Evolutionary conservation across 1,140 invertebrate genomes (phyloP).

Genomic region (Teleogryllus occipitalis): DNA sequence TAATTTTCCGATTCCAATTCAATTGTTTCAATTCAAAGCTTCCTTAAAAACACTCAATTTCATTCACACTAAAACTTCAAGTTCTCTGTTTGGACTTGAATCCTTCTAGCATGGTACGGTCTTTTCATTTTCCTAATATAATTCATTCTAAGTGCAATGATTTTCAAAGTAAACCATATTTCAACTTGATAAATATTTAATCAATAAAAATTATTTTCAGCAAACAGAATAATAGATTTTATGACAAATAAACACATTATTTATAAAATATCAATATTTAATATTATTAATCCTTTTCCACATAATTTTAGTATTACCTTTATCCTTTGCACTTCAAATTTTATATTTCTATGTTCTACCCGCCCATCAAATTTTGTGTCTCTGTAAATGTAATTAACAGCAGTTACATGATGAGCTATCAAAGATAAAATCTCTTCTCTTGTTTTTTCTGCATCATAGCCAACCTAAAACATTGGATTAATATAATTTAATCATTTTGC

Average conservation of each 20-base stretch:
- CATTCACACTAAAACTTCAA: no score
- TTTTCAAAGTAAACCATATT: not conserved
- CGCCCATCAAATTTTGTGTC: constrained; percentile 88
- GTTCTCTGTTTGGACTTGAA: no score
- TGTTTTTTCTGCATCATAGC: constrained; percentile 61
- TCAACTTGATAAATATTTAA: not conserved
- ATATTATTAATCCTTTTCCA: no score
- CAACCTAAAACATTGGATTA: constrained; percentile 24
- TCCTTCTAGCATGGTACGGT: no score
- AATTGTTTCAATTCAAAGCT: no score
- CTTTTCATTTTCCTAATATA: no score
- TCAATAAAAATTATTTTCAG: not conserved
- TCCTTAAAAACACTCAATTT: no score
- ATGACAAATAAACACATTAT: no score
- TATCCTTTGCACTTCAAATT: constrained; percentile 96
- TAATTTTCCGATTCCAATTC: no score
- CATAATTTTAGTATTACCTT: constrained; percentile 51
- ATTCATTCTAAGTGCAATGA: not conserved
- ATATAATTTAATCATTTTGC: not conserved
- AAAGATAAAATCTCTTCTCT: constrained; percentile 94
- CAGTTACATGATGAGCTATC: constrained; percentile 96
- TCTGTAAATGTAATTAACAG: constrained; percentile 95
- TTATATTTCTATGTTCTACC: constrained; percentile 82
- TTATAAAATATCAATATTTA: no score
- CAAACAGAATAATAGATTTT: not conserved